Conservation (phyloP, 2,113 vertebrate genomes). For the Mesocricetus auratus region DNA sequence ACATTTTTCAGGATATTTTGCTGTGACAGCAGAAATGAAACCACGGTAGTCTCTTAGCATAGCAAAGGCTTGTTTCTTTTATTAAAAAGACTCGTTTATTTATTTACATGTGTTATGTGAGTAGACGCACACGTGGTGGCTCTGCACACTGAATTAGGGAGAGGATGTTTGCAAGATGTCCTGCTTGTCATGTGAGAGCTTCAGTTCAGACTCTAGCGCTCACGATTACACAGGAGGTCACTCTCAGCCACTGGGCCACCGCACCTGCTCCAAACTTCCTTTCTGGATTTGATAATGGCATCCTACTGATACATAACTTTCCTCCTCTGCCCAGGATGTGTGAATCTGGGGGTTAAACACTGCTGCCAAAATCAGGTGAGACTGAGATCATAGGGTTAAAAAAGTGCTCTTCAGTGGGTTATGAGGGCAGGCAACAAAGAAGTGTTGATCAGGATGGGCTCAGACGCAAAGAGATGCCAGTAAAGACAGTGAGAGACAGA, state of each 20-base stretch:
- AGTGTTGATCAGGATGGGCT: not conserved
- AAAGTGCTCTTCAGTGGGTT: not conserved
- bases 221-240: too few species aligned
- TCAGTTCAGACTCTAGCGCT: too few species aligned
- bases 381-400: not conserved
- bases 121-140: too few species aligned
- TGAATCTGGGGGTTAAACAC: not conserved
- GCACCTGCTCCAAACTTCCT: not conserved
- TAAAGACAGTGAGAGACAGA: not conserved
- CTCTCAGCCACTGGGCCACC: too few species aligned
- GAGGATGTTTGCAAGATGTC: too few species aligned
- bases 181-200: not conserved
- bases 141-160: too few species aligned
- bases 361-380: not conserved
- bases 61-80: not conserved
- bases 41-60: not conserved
- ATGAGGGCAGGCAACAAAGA: not conserved
- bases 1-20: not conserved
- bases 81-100: not conserved
- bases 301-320: not conserved
- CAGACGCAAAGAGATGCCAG: not conserved
- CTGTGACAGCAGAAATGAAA: too few species aligned
- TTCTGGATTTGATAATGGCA: not conserved
- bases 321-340: not conserved
- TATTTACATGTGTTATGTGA: not conserved